phyloP scores from a whole-genome alignment of 2,797 vertebrate genomes.

The Gobio occitaniae region DNA sequence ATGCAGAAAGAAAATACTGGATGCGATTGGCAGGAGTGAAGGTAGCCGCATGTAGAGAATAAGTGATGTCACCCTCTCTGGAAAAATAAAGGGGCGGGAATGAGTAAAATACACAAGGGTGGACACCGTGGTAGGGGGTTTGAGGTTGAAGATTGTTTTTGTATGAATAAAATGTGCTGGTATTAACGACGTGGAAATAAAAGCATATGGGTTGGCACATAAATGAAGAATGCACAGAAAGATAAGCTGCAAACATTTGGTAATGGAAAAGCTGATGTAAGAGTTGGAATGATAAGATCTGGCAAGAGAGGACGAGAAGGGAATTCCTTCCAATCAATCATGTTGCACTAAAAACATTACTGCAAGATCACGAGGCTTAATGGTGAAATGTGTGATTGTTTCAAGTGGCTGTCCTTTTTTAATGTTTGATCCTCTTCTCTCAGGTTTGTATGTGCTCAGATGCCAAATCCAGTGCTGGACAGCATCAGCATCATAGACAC shows the following conservation, averaged over 20 bases:
- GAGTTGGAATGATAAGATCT: constrained; percentile 34
- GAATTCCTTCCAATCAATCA: constrained; percentile 34
- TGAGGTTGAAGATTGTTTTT: constrained; percentile 32
- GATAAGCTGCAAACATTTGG: constrained; percentile 24
- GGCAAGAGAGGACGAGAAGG: constrained; percentile 33
- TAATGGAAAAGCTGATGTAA: constrained; percentile 52
- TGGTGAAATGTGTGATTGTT: neutral
- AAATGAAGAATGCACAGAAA: constrained; percentile 6
- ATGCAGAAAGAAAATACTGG: constrained; percentile 28
- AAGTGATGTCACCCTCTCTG: constrained; percentile 31
- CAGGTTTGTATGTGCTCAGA: constrained; percentile 77
- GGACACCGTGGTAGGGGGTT: neutral
- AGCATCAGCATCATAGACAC: constrained; percentile 87
- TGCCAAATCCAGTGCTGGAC: constrained; percentile 82
- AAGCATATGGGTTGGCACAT: constrained; percentile 8
- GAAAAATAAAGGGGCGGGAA: constrained; percentile 26
- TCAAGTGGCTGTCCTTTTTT: neutral
- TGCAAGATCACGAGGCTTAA: neutral
- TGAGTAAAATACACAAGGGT: constrained; percentile 14
- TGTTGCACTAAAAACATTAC: constrained; percentile 15
- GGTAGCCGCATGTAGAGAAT: neutral
- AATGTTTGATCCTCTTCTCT: neutral
- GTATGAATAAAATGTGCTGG: constrained; percentile 44
- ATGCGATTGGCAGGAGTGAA: constrained; percentile 7
- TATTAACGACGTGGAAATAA: constrained; percentile 16